These are phyloP conservation scores for Bembecia ichneumoniformis DNA, from an alignment of 2,888 invertebrate genomes.

Conservation along the genomic window DNA sequence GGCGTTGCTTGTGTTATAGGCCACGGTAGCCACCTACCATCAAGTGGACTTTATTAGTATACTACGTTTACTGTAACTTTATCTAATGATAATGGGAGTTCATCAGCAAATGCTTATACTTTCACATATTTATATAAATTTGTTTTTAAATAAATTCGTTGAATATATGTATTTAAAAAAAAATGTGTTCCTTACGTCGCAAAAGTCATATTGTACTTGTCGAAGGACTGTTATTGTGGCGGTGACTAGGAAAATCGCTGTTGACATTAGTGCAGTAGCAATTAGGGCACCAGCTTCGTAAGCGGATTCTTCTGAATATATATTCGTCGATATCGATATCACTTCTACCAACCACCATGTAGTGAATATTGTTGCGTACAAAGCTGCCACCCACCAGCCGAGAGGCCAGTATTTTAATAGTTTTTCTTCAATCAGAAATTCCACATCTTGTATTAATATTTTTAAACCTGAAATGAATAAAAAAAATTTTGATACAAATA, in stretches of 20 bases:
- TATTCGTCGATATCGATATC: conserved; percentile 29
- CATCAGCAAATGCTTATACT: too few species aligned
- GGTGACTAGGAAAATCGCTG: conserved; percentile 10
- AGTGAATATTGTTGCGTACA: conserved; percentile 23
- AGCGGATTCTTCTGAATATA: too few species aligned
- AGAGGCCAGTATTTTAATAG: conserved; percentile 35
- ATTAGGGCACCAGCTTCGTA: conserved; percentile 26
- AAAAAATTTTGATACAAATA: background rate
- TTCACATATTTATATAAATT: too few species aligned
- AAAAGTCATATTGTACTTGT: conserved; percentile 48
- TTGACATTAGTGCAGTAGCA: conserved; percentile 9
- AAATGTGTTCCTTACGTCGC: conserved; percentile 12
- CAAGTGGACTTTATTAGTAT: too few species aligned
- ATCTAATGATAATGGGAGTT: too few species aligned
- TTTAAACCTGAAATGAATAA: conserved; percentile 37
- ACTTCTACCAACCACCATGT: conserved; percentile 37
- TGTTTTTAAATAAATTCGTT: too few species aligned
- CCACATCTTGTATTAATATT: conserved; percentile 42
- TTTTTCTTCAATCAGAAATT: conserved; percentile 37
- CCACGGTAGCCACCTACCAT: too few species aligned
- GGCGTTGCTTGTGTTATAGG: too few species aligned
- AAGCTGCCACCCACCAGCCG: conserved; percentile 42
- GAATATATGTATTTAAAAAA: too few species aligned
- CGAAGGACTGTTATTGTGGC: conserved; percentile 31
- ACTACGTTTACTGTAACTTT: too few species aligned